Evolutionary conservation across 1,140 invertebrate genomes (phyloP).

Genomic region (Aradophagus sp.): DNA sequence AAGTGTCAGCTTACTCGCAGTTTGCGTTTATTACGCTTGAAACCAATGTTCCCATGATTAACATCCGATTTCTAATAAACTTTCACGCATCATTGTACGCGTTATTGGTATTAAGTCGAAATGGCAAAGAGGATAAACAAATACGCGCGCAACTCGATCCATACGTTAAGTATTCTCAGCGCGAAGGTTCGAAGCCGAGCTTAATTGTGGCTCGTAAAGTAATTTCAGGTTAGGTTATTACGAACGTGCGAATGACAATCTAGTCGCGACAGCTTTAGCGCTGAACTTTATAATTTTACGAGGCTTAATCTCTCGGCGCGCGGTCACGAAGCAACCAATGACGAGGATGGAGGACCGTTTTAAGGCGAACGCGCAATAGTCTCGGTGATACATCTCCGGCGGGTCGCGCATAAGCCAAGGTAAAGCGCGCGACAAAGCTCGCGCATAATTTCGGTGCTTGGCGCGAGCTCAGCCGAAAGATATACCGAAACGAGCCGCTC

Average conservation of each 20-base stretch:
- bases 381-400: constrained; percentile 42
- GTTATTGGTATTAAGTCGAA: too few relatives aligned
- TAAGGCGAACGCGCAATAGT: constrained; percentile 43
- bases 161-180: constrained; percentile 17
- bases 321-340: constrained; percentile 41
- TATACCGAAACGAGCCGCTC: constrained; percentile 34
- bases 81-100: too few relatives aligned
- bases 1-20: too few relatives aligned
- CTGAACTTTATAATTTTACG: constrained; percentile 68
- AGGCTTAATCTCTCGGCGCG: constrained; percentile 59
- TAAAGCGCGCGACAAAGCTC: constrained; percentile 45
- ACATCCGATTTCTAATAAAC: too few relatives aligned
- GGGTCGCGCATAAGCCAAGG: constrained; percentile 49
- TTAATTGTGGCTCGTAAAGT: constrained; percentile 62
- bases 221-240: constrained; percentile 65
- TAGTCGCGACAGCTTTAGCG: constrained; percentile 60
- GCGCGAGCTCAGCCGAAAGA: constrained; percentile 32
- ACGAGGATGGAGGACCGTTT: constrained; percentile 20
- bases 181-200: constrained; percentile 30
- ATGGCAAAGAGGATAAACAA: constrained; percentile 5
- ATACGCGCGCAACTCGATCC: not conserved
- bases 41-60: too few relatives aligned
- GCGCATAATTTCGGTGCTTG: constrained; percentile 49
- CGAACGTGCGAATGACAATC: constrained; percentile 61
- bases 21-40: too few relatives aligned